Base-by-base conservation (phyloP, 2,888 invertebrate species). In the Epicampocera succincta region DNA sequence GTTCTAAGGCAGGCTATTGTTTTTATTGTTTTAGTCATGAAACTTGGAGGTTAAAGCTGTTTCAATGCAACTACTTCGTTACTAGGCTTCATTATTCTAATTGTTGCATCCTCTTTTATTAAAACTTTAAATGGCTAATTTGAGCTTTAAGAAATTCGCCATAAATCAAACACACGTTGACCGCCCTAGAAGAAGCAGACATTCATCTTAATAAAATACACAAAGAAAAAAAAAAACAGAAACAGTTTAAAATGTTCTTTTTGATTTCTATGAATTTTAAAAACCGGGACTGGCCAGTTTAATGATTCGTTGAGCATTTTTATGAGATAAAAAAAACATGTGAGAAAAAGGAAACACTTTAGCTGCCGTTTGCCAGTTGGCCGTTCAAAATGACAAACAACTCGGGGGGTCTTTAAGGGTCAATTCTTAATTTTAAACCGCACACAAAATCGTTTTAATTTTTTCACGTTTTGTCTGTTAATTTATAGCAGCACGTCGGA, bases 351-450 rank as follows among this genome's bases (percentile, higher is more conserved):
- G 3, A 19, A 11, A 72, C 40, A 52, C n/a, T 1, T 13, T 17
- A 19, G n/a, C 56, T 69, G 76, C 75, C 87, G 86, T 87, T 88
- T 87, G 84, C 86, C 85, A 86, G 84, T 88, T 86, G 68, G 60
- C 56, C 44, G 66, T 38, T 52, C 52, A 50, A 29, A 46, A 77
- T 84, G 86, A 87, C 87, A 87, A 85, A 84, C 87, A 83, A 83
- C 86, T 84, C 85, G 84, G 87, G 88, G 86, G 88, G 88, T 88
- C 88, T 78, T n/a, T n/a, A 42, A 71, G 25, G 58, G 38, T 50
- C 19, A 63, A 38, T 46, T 68, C 46, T 21, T 38, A 17, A 21
- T 48, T 40, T 29, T 54, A 17, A 29, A 15, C n/a, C 42, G 25
- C 25, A 25, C 25, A 25, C 2, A 25, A 25, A 25, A 3, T 25